These are phyloP conservation scores for Idaea straminata DNA, from an alignment of 2,888 invertebrate genomes.

Conservation along the genomic window DNA sequence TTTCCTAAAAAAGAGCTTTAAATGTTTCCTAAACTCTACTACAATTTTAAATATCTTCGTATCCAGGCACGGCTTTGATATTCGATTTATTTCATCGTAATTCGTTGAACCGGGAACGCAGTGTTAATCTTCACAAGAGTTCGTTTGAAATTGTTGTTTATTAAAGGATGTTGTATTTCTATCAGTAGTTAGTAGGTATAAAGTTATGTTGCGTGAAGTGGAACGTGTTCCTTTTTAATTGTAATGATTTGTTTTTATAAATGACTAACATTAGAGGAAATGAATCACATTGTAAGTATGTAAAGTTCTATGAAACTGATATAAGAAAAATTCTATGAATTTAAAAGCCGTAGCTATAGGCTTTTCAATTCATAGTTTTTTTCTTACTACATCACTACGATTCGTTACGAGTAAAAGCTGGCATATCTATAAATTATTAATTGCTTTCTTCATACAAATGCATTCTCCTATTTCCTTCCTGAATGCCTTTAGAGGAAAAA, in stretches of 20 bases:
- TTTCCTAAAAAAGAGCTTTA: too few relatives aligned
- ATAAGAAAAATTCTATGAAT: constrained; percentile 8
- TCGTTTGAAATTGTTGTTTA: background rate
- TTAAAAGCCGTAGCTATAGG: background rate
- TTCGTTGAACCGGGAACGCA: background rate
- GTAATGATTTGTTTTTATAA: constrained; percentile 1
- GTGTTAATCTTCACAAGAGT: background rate
- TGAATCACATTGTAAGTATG: background rate
- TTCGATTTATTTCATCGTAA: background rate
- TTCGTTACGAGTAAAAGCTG: too few relatives aligned
- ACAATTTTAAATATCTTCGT: too few relatives aligned
- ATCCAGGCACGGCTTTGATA: background rate
- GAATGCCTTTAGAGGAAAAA: too few relatives aligned
- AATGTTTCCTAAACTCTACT: too few relatives aligned
- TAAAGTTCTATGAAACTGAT: background rate
- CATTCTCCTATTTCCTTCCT: too few relatives aligned
- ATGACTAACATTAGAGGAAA: background rate
- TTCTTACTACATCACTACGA: too few relatives aligned
- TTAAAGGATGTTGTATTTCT: background rate
- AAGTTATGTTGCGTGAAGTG: background rate
- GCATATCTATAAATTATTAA: too few relatives aligned
- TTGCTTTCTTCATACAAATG: too few relatives aligned
- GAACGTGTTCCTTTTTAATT: background rate
- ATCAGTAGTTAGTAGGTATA: background rate
- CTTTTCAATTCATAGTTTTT: too few relatives aligned